Conservation (phyloP, 2,888 invertebrate species). For the Micropterix aruncella region DNA sequence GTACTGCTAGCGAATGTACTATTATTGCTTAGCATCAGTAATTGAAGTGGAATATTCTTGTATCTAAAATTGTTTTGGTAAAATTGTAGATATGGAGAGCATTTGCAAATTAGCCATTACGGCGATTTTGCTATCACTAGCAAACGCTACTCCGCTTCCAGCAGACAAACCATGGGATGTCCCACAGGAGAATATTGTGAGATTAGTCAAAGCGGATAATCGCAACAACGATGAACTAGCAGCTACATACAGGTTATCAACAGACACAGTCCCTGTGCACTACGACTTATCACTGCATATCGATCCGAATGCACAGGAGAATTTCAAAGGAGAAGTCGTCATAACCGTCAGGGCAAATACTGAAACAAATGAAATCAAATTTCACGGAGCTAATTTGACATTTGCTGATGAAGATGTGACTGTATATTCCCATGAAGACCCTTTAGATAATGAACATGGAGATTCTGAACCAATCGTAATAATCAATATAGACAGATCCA, state of each 20-base stretch:
- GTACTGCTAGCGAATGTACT: too few species aligned
- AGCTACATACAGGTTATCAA: constrained; percentile 36
- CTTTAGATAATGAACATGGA: constrained; percentile 4
- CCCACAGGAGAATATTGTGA: neutral
- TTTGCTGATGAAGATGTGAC: constrained; percentile 16
- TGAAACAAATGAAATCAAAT: constrained; percentile 20
- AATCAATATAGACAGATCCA: constrained; percentile 1
- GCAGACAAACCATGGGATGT: neutral
- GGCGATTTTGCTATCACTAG: too few species aligned
- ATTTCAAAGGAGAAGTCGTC: constrained; percentile 29
- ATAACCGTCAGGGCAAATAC: constrained; percentile 23
- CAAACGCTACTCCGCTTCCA: too few species aligned
- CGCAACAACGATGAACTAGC: constrained; percentile 13
- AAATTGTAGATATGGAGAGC: too few species aligned
- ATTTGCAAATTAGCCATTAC: too few species aligned
- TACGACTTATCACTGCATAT: constrained; percentile 37
- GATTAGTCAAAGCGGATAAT: too few species aligned
- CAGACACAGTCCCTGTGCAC: constrained; percentile 30
- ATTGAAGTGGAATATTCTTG: too few species aligned
- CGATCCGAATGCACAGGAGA: constrained; percentile 24
- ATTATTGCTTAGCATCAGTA: too few species aligned
- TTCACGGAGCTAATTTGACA: too few species aligned
- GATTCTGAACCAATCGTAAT: neutral
- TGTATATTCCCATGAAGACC: constrained; percentile 8
- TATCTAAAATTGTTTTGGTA: too few species aligned